Evolutionary conservation across 2,797 vertebrate species (phyloP).

Genomic region (Rhabdomys pumilio): DNA sequence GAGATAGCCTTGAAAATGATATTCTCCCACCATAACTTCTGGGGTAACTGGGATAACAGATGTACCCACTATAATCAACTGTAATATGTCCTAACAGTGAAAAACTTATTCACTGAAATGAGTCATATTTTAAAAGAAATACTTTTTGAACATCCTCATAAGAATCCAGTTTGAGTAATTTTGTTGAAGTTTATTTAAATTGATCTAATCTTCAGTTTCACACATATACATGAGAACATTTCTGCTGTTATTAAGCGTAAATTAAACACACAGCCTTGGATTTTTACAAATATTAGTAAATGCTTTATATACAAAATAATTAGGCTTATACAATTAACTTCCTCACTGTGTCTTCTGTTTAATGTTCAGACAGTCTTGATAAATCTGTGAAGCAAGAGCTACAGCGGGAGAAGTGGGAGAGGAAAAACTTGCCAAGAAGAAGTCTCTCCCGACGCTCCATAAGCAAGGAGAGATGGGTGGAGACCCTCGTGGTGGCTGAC

Average conservation of each 20-base stretch:
- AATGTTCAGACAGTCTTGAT: conserved; percentile 89
- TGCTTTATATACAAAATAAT: neutral
- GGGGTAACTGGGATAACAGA: neutral
- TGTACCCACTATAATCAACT: neutral
- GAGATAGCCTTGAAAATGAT: neutral
- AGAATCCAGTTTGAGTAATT: conserved; percentile 10
- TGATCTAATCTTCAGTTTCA: neutral
- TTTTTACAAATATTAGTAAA: neutral
- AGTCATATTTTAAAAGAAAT: conserved; percentile 2
- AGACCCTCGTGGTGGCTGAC: conserved; percentile 98
- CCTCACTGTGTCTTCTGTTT: conserved; percentile 68
- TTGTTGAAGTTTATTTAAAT: neutral
- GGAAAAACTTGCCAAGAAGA: conserved; percentile 78
- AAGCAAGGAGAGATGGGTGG: conserved; percentile 98
- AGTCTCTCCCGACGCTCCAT: conserved; percentile 93
- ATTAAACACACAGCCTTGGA: neutral
- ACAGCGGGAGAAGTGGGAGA: conserved; percentile 93
- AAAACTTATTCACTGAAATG: neutral
- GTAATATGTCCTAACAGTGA: neutral
- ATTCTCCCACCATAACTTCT: neutral
- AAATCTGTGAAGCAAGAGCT: conserved; percentile 89
- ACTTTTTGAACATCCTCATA: neutral
- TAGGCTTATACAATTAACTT: neutral
- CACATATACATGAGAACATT: neutral
- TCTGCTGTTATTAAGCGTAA: neutral